Base-by-base conservation (phyloP, 2,797 vertebrate genomes). In the Alfaro cultratus region DNA sequence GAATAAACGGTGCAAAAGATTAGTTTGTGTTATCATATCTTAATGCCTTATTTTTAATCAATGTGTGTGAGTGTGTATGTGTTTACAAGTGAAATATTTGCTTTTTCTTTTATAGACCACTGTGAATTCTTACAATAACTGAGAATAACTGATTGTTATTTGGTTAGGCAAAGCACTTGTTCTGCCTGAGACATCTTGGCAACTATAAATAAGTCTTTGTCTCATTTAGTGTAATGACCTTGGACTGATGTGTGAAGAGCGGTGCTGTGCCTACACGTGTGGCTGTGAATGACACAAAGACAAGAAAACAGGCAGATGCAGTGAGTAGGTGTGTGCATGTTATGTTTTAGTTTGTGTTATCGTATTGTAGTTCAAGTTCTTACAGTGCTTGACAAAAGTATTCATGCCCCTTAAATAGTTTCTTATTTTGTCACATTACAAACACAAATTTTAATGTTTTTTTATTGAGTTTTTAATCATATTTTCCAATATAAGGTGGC, bases 141-240 rank as follows among this genome's bases (percentile, higher is more conserved):
- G 79, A 80, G 77, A 85, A 75, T 57, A 84, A 82, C 45, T 76
- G 64, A 64, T 75, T 70, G 64, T 79, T 73, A 39, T 62, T 78
- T 85, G 79, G 55, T 64, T 67, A 60, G 49, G 46, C 31, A 49
- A 26, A 55, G 67, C 2, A 34, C 84, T 83, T 55, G 76, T 73
- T 84, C 84, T 83, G 85, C 84, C 67, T 80, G 49, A 80, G 85
- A 86, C 57, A 76, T 80, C 8, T 78, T 81, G 29, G 79, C 1
- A 39, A 76, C 75, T 82, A 79, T 82, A 82, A 89, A 90, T 92
- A 86, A 70, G 84, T 86, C 74, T 79, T 74, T 39, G 75, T 68
- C 73, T 85, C 39, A 16, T 90, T 86, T 79, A 71, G 75, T 74
- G 80, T 83, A 79, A 85, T 76, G 80, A 82, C 82, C 84, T 78